Evolutionary conservation across 92 coral and sea anemone species (phyloP).

Genomic region (Paramuricea clavata): DNA sequence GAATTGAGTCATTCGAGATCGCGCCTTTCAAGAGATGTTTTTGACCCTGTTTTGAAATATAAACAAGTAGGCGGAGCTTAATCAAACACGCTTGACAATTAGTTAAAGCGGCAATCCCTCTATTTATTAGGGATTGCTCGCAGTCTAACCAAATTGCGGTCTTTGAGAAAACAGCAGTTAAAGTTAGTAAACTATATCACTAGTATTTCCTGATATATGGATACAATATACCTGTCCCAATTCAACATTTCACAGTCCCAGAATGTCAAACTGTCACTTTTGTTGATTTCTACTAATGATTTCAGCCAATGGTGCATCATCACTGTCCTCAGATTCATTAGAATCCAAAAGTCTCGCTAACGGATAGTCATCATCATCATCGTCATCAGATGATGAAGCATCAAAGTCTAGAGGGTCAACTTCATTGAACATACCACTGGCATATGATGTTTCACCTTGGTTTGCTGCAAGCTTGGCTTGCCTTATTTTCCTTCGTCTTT

Average conservation of each 20-base stretch:
- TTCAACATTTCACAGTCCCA: neutral
- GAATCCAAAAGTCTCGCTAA: neutral
- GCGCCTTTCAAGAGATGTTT: too few relatives aligned
- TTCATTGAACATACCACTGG: conserved; percentile 47
- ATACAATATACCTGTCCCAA: conserved; percentile 18
- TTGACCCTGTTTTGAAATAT: too few relatives aligned
- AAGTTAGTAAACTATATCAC: conserved; percentile 15
- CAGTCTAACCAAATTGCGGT: neutral
- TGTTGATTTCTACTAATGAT: neutral
- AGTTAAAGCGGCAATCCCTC: too few relatives aligned
- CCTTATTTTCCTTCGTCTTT: conserved; percentile 30
- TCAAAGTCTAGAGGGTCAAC: conserved; percentile 5
- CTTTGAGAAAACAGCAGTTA: conserved; percentile 35
- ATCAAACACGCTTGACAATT: too few relatives aligned
- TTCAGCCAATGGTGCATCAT: conserved; percentile 9
- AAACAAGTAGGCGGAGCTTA: too few relatives aligned
- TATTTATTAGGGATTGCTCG: too few relatives aligned
- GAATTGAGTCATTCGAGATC: too few relatives aligned
- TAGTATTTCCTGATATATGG: neutral
- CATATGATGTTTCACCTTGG: conserved; percentile 33
- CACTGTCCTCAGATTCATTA: neutral
- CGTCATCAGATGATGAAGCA: conserved; percentile 10
- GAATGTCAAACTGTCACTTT: neutral
- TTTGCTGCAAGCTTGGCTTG: conserved; percentile 26
- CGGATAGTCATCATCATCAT: neutral